Evolutionary conservation across 2,888 invertebrate genomes (phyloP), one percentile per base, ranked within the genome.

Genomic region (Drosophila fulvimacula): DNA sequence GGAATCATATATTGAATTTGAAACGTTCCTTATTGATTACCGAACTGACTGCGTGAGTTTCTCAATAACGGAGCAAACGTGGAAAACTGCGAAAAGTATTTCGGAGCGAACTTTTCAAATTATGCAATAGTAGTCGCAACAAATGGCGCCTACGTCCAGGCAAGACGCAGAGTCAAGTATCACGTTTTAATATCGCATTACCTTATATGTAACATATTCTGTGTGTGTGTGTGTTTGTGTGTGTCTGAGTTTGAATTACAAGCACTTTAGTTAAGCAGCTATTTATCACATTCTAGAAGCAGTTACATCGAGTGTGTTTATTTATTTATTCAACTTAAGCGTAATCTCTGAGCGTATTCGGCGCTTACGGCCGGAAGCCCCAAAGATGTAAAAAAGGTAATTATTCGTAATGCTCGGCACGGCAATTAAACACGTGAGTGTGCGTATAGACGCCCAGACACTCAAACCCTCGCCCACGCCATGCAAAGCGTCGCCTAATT

Each of bases 1-100:
- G 53, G 67, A 57, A 64, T 62, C 57, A 63, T 44, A 86, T 88
- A 88, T 82, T 82, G 81, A 86, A 82, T 88, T 88, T 67, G 71
- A 74, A 76, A 73, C 60, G 69, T 62, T 66, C 24, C 46, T 62
- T 58, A 75, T 76, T 87, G 82, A 73, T 63, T 67, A 65, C 65
- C 52, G 46, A 49, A 53, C 41, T 52, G 65, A 65, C 48, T 51
- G 38, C 21, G 24, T 30, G 55, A 34, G 49, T 34, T 56, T 17
- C 24, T 17, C 30, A 52, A 13, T 48, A 73, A 65, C 57, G 68
- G 34, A 19, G 17, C 38, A 52, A 67, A 63, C 65, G 46, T 48
- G 46, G 27, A 24, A 58, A 42, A 41, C 36, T 57, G 70, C 51
- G 66, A 34, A 60, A 83, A 63, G 62, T 69, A 68, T 64, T 70